Base-by-base conservation (phyloP, 2,888 invertebrate genomes). In the Drosophila monieri region DNA sequence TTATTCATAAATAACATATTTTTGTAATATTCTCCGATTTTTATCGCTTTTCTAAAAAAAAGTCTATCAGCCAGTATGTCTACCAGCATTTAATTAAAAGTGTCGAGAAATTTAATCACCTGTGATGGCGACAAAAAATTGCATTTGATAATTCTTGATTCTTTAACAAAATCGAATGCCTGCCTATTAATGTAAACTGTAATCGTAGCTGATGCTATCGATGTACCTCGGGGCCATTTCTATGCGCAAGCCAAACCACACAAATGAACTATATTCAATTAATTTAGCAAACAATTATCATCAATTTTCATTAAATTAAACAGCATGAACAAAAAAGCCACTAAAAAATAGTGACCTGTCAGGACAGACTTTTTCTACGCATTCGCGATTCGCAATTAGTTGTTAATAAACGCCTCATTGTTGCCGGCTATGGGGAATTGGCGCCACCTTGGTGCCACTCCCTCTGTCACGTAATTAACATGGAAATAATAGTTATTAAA, bases 401-500 rank as follows among this genome's bases (percentile, higher is more conserved):
- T 78, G 74, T 73, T 80, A 86, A 80, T 84, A 46, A 54, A 73
- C 55, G 68, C 53, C 55, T 44, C 49, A 58, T 65, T 64, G 57
- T 55, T 56, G 37, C 15, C 6, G 53, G 35, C 6, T 14, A 21
- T 43, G 39, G 39, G 39, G 41, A 23, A 39, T 25, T 12, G 43
- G 32, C 32, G 56, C 30, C 14, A n/a, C 49, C 46, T 59, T 35
- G 21, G 6, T 18, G 15, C 10, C 4, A n/a, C 6, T 39, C 41
- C 47, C 15, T 41, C 49, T 65, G 25, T 58, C 57, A 54, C 47
- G 56, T 88, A 88, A 86, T 84, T 76, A 88, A 83, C 85, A 73
- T 51, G 48, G 23, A 57, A 68, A 75, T 76, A 88, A 88, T 72
- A 67, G 69, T 75, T 51, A 72, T 88, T 79, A 76, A 86, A 83